Evolutionary conservation across 2,888 invertebrate species (phyloP).

Genomic region (Penaeus monodon): DNA sequence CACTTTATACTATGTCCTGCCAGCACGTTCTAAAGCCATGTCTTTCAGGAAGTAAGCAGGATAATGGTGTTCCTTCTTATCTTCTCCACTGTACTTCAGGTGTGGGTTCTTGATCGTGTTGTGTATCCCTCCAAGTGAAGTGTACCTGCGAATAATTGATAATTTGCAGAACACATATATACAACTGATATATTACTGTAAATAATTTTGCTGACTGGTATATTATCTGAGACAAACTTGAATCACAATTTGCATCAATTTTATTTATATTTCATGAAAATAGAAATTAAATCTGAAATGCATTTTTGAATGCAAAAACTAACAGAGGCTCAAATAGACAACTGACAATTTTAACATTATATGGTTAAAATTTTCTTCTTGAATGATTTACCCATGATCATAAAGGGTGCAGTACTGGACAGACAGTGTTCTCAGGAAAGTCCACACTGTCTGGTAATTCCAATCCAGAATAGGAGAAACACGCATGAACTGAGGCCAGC

Average conservation of each 20-base stretch:
- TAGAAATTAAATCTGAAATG: too few relatives aligned
- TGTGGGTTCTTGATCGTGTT: constrained; percentile 86
- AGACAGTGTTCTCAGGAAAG: constrained; percentile 80
- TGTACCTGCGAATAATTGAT: constrained; percentile 75
- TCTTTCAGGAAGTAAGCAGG: constrained; percentile 82
- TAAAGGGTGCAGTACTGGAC: constrained; percentile 94
- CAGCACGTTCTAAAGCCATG: constrained; percentile 76
- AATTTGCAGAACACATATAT: background rate
- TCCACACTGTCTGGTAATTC: constrained; percentile 92
- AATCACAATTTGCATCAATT: too few relatives aligned
- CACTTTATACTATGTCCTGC: constrained; percentile 68
- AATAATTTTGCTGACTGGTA: too few relatives aligned
- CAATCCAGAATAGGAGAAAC: constrained; percentile 94
- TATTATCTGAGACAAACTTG: too few relatives aligned
- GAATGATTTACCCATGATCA: constrained; percentile 79
- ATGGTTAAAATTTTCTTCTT: too few relatives aligned
- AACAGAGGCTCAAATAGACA: too few relatives aligned
- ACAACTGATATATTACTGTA: background rate
- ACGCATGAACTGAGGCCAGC: constrained; percentile 91
- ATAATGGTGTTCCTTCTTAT: constrained; percentile 74
- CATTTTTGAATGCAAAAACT: too few relatives aligned
- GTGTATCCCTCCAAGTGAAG: constrained; percentile 85
- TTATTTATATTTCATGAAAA: too few relatives aligned
- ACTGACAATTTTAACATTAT: too few relatives aligned
- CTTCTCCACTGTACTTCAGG: constrained; percentile 73